Evolutionary conservation across 2,888 invertebrate genomes (phyloP).

Genomic region (Peribatodes rhomboidaria): DNA sequence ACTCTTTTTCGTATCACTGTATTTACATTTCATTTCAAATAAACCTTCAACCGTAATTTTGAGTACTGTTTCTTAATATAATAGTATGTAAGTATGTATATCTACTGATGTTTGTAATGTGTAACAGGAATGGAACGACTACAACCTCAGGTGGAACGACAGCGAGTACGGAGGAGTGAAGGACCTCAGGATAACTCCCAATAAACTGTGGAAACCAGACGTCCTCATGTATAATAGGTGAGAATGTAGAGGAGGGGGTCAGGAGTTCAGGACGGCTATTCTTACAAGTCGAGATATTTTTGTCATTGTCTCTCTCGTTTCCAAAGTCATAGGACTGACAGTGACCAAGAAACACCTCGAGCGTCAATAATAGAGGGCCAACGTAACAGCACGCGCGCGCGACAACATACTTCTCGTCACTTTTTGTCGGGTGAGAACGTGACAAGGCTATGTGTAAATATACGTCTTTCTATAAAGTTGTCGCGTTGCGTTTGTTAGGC

Average conservation of each 20-base stretch:
- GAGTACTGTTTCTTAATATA: neutral
- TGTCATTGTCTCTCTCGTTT: too few relatives aligned
- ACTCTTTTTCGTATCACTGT: conserved; percentile 27
- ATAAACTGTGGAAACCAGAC: conserved; percentile 99
- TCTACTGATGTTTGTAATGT: conserved; percentile 53
- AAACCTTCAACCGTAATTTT: neutral
- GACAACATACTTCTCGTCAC: too few relatives aligned
- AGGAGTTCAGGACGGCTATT: too few relatives aligned
- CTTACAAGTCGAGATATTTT: too few relatives aligned
- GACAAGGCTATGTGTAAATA: too few relatives aligned
- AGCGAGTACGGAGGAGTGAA: conserved; percentile 97
- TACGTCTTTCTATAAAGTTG: too few relatives aligned
- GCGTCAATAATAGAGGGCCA: neutral
- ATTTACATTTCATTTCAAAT: neutral
- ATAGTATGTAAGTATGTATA: too few relatives aligned
- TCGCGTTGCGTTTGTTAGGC: too few relatives aligned
- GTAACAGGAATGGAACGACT: conserved; percentile 98
- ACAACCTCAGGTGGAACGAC: conserved; percentile 98
- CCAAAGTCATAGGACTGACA: too few relatives aligned
- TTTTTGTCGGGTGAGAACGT: too few relatives aligned
- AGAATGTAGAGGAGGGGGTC: conserved; percentile 53
- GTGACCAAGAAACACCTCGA: too few relatives aligned
- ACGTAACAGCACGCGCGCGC: too few relatives aligned
- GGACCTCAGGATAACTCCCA: conserved; percentile 97
- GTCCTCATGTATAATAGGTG: conserved; percentile 99